Evolutionary conservation across 1,140 invertebrate genomes (phyloP).

Genomic region (Drosophila biarmipes): DNA sequence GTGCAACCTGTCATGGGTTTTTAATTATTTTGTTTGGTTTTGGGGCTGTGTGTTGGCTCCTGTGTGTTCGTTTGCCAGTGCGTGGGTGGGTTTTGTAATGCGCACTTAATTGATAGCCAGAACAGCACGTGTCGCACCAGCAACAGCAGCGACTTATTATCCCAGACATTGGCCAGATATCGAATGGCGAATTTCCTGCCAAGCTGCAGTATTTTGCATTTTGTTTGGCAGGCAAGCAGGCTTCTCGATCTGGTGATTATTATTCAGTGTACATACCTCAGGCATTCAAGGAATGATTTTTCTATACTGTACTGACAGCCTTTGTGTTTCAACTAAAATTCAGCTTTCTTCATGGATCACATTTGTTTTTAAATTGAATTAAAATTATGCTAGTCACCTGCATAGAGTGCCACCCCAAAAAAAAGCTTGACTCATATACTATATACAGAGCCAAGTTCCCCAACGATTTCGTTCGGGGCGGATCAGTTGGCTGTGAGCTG

Average conservation of each 20-base stretch:
- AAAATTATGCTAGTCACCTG: constrained; percentile 23
- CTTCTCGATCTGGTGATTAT: not conserved
- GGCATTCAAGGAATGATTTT: not conserved
- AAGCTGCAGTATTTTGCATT: constrained; percentile 8
- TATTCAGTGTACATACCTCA: not conserved
- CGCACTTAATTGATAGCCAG: constrained; percentile 68
- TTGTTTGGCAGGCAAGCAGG: not conserved
- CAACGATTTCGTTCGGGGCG: constrained; percentile 9
- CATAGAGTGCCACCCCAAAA: not conserved
- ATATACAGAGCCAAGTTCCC: constrained; percentile 7
- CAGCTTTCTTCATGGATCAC: not conserved
- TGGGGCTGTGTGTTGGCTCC: constrained; percentile 16
- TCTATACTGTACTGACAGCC: not conserved
- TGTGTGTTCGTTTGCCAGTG: constrained; percentile 10
- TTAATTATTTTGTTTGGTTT: constrained; percentile 80
- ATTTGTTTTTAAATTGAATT: constrained; percentile 53
- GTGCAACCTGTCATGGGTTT: constrained; percentile 55
- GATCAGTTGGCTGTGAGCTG: constrained; percentile 64
- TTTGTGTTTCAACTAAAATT: not conserved
- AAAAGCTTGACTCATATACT: constrained; percentile 21
- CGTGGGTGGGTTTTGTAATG: constrained; percentile 56
- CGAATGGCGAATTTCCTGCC: constrained; percentile 7
- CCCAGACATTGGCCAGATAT: constrained; percentile 32
- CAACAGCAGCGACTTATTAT: constrained; percentile 45
- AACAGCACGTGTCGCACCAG: constrained; percentile 34